Percentiles rank a stretch among this genome's conserved stretches.
Evolutionary conservation across 2,113 vertebrate genomes (phyloP).

Genomic region (Rhinopomastus cyanomelas): DNA sequence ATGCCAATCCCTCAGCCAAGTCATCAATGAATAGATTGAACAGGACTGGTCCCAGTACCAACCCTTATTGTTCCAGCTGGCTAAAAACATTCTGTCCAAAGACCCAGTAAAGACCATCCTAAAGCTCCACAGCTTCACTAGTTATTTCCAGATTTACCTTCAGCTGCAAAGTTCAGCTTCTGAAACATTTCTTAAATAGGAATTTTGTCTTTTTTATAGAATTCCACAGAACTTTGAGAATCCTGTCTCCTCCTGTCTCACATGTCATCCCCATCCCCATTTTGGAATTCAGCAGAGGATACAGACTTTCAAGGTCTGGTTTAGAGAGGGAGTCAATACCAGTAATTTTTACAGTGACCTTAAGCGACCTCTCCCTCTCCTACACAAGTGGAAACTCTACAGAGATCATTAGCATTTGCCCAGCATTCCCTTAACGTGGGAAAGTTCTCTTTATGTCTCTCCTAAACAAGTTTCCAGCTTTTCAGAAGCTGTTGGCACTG

Average conservation of each 20-base stretch:
- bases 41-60: too few relatives aligned
- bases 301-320: not conserved
- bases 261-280: not conserved
- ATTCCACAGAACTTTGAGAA: not conserved
- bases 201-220: not conserved
- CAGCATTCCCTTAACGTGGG: slow-evolving; percentile 52
- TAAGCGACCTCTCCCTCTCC: slow-evolving; percentile 25
- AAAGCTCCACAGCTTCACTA: not conserved
- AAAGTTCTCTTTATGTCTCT: slow-evolving; percentile 51
- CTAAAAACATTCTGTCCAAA: not conserved
- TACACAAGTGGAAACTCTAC: slow-evolving; percentile 55
- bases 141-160: not conserved
- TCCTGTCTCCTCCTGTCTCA: not conserved
- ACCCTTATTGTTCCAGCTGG: not conserved
- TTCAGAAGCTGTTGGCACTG: slow-evolving; percentile 55
- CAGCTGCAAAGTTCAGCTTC: not conserved
- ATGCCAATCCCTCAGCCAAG: too few relatives aligned
- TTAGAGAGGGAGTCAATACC: not conserved
- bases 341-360: slow-evolving; percentile 26
- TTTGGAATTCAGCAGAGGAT: not conserved
- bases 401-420: slow-evolving; percentile 49
- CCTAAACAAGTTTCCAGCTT: slow-evolving; percentile 65
- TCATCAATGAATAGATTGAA: too few relatives aligned
- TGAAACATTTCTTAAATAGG: not conserved
- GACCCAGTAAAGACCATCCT: not conserved